Conservation (phyloP, 2,797 vertebrate species). For the Paguma larvata region DNA sequence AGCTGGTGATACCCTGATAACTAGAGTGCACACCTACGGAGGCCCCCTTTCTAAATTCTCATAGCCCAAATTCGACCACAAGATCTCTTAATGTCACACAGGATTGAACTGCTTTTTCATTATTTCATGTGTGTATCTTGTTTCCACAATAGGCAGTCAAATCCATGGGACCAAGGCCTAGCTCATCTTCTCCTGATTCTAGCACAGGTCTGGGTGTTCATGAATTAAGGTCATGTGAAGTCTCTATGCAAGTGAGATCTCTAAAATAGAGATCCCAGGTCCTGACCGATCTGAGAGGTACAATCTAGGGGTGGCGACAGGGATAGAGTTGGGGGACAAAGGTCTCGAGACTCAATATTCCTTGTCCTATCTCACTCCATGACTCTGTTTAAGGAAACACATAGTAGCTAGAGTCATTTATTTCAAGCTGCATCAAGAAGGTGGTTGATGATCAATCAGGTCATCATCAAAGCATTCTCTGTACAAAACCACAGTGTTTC, state of each 20-base stretch:
- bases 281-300: not conserved
- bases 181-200: constrained; percentile 46
- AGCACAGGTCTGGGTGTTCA: constrained; percentile 16
- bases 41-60: constrained; percentile 28
- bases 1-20: constrained; percentile 37
- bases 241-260: not conserved
- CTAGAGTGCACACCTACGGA: not conserved
- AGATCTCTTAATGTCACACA: not conserved
- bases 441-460: not conserved
- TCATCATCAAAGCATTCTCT: constrained; percentile 53
- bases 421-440: constrained; percentile 37
- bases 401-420: constrained; percentile 2
- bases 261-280: constrained; percentile 35
- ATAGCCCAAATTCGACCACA: constrained; percentile 13
- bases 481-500: constrained; percentile 45
- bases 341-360: not conserved
- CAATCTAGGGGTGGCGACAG: not conserved
- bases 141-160: constrained; percentile 42
- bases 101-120: constrained; percentile 47
- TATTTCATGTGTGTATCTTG: constrained; percentile 49
- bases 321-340: not conserved
- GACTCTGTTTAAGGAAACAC: not conserved
- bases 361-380: constrained; percentile 23
- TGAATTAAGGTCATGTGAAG: constrained; percentile 42
- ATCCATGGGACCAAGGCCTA: constrained; percentile 23